Percentiles rank a stretch among this genome's conserved stretches.
phyloP scores from a whole-genome alignment of 2,888 invertebrate genomes.

The Priocnemis perturbator region DNA sequence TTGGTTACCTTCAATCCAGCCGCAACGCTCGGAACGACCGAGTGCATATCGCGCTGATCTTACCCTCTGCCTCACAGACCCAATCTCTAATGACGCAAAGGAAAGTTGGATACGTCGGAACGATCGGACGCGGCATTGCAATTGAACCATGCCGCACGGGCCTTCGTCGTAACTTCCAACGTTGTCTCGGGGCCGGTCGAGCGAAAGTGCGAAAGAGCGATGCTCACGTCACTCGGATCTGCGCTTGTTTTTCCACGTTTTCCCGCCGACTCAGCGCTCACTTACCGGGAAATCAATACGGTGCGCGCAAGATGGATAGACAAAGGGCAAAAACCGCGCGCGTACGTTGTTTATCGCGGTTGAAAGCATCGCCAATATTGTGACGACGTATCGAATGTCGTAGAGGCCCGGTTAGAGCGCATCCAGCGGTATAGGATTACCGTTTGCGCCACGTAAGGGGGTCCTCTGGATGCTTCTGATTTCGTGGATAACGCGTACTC shows the following conservation, averaged over 20 bases:
- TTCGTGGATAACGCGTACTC: conserved; percentile 46
- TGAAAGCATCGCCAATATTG: conserved; percentile 64
- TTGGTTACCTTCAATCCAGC: conserved; percentile 20
- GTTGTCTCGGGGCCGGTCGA: no score
- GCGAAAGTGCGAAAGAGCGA: no score
- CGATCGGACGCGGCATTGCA: background rate
- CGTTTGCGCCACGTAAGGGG: conserved; percentile 40
- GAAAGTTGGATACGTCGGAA: background rate
- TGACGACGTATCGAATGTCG: conserved; percentile 54
- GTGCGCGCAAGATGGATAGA: conserved; percentile 14
- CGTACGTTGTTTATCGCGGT: conserved; percentile 51
- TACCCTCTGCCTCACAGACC: background rate
- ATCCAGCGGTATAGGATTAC: conserved; percentile 47
- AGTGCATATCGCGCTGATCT: background rate
- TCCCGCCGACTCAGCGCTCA: background rate
- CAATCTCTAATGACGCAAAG: conserved; percentile 4
- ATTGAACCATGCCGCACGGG: no score
- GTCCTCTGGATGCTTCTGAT: conserved; percentile 41
- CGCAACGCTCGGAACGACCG: background rate
- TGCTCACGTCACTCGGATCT: no score
- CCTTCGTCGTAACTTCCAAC: no score
- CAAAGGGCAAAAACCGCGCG: conserved; percentile 19
- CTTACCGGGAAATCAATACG: background rate
- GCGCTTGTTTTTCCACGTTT: background rate
- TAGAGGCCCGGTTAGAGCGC: conserved; percentile 31